Base-by-base conservation (phyloP, 2,888 invertebrate species). In the Neria commutata region DNA sequence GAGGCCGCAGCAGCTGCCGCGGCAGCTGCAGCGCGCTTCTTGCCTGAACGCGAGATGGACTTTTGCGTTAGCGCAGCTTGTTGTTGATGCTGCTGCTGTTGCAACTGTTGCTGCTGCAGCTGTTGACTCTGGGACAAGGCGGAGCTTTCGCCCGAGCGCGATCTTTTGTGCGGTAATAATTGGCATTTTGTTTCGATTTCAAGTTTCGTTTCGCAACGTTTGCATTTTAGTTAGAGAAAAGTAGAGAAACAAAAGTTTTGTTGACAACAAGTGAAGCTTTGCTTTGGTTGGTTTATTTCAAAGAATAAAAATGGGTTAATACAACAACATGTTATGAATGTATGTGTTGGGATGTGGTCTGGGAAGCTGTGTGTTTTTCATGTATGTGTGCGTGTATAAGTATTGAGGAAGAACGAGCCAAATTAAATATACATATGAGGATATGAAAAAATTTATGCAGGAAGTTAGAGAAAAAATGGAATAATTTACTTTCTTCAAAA, bases 101-200 rank as follows among this genome's bases (percentile, higher is more conserved):
- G 26, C 60, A 60, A 49, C 55, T 57, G 33, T 56, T 55, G 57
- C 67, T 62, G 69, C 51, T 67, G 56, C 65, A 67, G 54, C 73
- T 72, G 63, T 69, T 64, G 65, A 63, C 64, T 50, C 71, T 72
- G 53, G n/a, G 52, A 14, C 21, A 6, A 66, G 67, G 72, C 85
- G 84, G 16, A 64, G 68, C 76, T 72, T 66, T 77, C 77, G 65
- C 77, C 77, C 60, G 77, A 75, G 47, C 77, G 76, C 60, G 77
- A 77, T 74, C 77, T 77, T 66, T 65, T 59, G 56, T 17, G 23
- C 16, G 57, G 42, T 8, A 21, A 49, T 40, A 23, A 52, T 34
- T 58, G 57, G 45, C 21, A 55, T 40, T 49, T 62, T 50, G 19
- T 19, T 21, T 51, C 16, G 16, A 54, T 56, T 33, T 54, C 29